Conservation (phyloP, 1,140 invertebrate species). For the Cydia splendana region DNA sequence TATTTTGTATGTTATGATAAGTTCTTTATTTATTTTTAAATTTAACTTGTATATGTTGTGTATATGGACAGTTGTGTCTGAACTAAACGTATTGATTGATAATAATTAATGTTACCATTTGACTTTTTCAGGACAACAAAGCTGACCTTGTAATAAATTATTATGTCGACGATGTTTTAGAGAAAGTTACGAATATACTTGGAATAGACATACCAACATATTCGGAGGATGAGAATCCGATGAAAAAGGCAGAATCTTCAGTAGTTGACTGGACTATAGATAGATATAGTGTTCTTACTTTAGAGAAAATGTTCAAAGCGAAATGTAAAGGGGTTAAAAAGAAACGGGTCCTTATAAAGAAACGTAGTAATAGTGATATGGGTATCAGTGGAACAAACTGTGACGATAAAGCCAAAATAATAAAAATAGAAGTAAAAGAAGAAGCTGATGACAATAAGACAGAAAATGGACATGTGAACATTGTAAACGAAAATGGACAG, state of each 20-base stretch:
- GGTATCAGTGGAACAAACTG: constrained; percentile 35
- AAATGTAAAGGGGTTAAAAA: constrained; percentile 74
- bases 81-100: too few species aligned
- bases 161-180: constrained; percentile 93
- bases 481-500: constrained; percentile 31
- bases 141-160: constrained; percentile 93
- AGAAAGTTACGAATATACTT: constrained; percentile 87
- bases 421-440: constrained; percentile 60
- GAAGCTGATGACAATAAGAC: constrained; percentile 36
- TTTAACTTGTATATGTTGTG: too few species aligned
- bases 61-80: too few species aligned
- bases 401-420: constrained; percentile 59
- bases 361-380: constrained; percentile 53
- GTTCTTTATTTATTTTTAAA: too few species aligned
- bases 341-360: constrained; percentile 65
- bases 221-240: constrained; percentile 84
- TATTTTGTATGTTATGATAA: too few species aligned
- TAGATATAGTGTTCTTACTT: constrained; percentile 57
- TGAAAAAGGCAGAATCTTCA: constrained; percentile 69
- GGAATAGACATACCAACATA: constrained; percentile 87
- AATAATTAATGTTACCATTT: constrained; percentile 34
- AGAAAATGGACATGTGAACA: constrained; percentile 21
- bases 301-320: constrained; percentile 68
- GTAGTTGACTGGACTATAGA: constrained; percentile 68
- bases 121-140: constrained; percentile 89